Evolutionary conservation across 2,113 vertebrate species (phyloP), one percentile per base, ranked within the genome.

Genomic region (Pao palembangensis): DNA sequence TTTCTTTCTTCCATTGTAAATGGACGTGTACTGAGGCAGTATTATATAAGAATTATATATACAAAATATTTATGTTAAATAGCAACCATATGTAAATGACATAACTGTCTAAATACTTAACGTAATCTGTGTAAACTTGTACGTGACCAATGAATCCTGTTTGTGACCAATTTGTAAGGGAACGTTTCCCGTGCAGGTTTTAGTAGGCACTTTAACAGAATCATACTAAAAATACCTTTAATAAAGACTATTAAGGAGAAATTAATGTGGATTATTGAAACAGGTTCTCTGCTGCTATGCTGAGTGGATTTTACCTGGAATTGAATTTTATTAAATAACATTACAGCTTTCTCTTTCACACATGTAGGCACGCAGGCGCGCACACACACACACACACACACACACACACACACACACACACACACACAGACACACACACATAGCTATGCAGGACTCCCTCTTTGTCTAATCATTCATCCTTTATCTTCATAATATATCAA

Each of bases 191-290:
- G 66, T 51, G 60, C 64, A 51, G 51, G 68, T 79, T 76, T 67
- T 53, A 68, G 76, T 73, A 69, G 83, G 85, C 89, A 90, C 89
- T 91, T 91, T 90, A 90, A 86, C 69, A 73, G 71, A 86, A 82
- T 82, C 59, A 82, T 79, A 76, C 69, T 4, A 4, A 79, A 78
- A 82, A 76, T 46, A 64, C 72, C 48, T 83, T 77, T 71, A 89
- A 90, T 90, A 89, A 90, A 89, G 78, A 81, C 49, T 81, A 77
- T 81, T 79, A 69, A 84, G 66, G 15, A 23, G 12, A 71, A 46
- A 12, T 16, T 21, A 51, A 56, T 77, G 56, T 61, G 49, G 71
- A 14, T 86, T 55, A 60, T 68, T 81, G 23, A 17, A 47, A 76
- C 44, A 28, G 5, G 63, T 34, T 47, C 5, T 20, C 16, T 19